Percentiles rank a stretch among this genome's conserved stretches.
Evolutionary conservation across 1,140 invertebrate genomes (phyloP).

Genomic region (Trichonephila inaurata): DNA sequence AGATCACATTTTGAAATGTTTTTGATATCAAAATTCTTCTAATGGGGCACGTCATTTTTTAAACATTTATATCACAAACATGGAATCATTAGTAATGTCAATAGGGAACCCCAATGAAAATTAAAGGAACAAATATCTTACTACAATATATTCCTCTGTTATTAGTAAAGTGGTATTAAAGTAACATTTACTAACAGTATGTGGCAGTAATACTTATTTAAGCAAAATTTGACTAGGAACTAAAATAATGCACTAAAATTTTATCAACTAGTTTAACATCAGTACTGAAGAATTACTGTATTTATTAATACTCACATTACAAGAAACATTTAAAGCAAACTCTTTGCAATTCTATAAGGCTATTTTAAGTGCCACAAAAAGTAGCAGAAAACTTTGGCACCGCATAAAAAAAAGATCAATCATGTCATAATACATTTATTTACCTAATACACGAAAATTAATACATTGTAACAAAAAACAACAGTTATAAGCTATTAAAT

Average conservation of each 20-base stretch:
- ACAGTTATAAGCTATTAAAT: conserved; percentile 19
- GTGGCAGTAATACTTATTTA: conserved; percentile 54
- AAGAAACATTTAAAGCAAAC: background rate
- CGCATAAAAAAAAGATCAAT: conserved; percentile 26
- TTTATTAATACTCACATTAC: background rate
- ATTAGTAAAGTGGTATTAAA: background rate
- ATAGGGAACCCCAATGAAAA: conserved; percentile 41
- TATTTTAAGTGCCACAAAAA: background rate
- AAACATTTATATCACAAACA: conserved; percentile 17
- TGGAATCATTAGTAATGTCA: conserved; percentile 27
- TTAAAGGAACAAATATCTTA: conserved; percentile 40
- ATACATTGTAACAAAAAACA: conserved; percentile 20
- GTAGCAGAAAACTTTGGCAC: conserved; percentile 65
- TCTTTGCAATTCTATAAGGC: background rate
- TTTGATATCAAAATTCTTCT: background rate
- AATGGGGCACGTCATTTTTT: background rate
- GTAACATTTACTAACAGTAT: conserved; percentile 8
- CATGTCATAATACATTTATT: background rate
- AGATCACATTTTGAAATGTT: background rate
- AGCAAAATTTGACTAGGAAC: conserved; percentile 72
- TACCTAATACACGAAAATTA: conserved; percentile 20
- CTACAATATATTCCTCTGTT: background rate
- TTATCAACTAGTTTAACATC: conserved; percentile 22
- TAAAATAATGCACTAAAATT: conserved; percentile 49
- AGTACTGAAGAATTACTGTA: background rate